phyloP scores from a whole-genome alignment of 2,888 invertebrate species.

The Microplitis manilae region DNA sequence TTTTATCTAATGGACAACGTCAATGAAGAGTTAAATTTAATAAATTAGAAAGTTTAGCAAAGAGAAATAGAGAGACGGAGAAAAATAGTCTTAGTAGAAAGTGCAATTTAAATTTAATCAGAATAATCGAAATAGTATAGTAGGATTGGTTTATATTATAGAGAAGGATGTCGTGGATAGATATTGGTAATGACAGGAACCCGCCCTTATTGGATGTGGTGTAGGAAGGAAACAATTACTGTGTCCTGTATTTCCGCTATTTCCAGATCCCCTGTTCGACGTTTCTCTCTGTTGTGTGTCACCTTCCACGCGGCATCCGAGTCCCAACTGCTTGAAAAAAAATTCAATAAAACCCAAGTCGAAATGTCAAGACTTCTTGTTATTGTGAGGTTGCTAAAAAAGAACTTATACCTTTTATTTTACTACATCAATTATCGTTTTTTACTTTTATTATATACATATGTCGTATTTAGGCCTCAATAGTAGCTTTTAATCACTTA shows the following conservation, averaged over 20 bases:
- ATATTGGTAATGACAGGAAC: slow-evolving; percentile 17
- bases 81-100: neutral
- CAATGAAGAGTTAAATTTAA: too few species aligned
- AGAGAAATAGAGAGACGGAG: neutral
- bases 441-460: neutral
- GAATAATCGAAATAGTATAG: neutral
- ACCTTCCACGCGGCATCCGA: neutral
- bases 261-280: neutral
- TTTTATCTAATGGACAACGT: too few species aligned
- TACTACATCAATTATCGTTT: neutral
- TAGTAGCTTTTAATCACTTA: too few species aligned
- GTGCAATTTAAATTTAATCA: neutral
- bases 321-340: neutral
- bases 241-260: slow-evolving; percentile 12
- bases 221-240: slow-evolving; percentile 19
- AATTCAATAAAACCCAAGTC: slow-evolving; percentile 16
- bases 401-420: neutral
- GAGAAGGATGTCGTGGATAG: slow-evolving; percentile 8
- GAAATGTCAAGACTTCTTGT: neutral
- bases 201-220: neutral
- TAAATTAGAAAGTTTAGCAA: too few species aligned
- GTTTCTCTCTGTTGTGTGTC: neutral
- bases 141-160: slow-evolving; percentile 2
- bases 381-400: neutral
- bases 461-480: neutral